Base-by-base conservation (phyloP, 2,888 invertebrate species). In the Exocentrus adspersus region DNA sequence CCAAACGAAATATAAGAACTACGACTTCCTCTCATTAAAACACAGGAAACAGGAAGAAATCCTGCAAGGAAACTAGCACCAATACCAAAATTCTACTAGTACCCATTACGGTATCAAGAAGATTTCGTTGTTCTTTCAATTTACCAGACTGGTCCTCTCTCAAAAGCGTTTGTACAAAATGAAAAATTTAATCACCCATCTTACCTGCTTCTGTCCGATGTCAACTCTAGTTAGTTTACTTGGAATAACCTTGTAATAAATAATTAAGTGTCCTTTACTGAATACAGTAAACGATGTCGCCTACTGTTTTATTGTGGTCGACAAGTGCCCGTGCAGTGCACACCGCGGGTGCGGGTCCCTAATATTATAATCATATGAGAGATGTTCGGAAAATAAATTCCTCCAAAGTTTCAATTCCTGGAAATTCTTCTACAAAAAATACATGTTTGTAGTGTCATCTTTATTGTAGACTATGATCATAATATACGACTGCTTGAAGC, bases 221-320 rank as follows among this genome's bases (percentile, higher is more conserved):
- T 30, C 30, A 30, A 30, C 30, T 30, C 30, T 30, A 30, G 30
- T 37, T 37, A 37, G 37, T 37, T 37, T 37, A 12, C 37, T 37
- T 37, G n/a, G 37, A 37, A 37, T 37, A 37, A 37, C n/a, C 37
- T 14, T 6, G 14, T 37, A 28, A 17, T 53, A 42, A 21, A 53
- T 42, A 24, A 53, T 21, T 53, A 20, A 10, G 7, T 5, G 19
- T 41, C 7, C 16, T 20, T 42, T 53, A 42, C 53, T 41, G 32
- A 21, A 41, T 45, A 14, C 32, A 32, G 46, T 46, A 46, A 32
- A 30, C 28, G 30, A 45, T 45, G 57, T 57, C 42, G 46, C 57
- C 57, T 30, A 57, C 57, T 57, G 46, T 57, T 57, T 57, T 57
- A 57, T 57, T 57, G 28, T 45, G 32, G 57, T 57, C 42, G 45